Evolutionary conservation across 2,888 invertebrate genomes (phyloP).

Genomic region (Temnothorax unifasciatus): DNA sequence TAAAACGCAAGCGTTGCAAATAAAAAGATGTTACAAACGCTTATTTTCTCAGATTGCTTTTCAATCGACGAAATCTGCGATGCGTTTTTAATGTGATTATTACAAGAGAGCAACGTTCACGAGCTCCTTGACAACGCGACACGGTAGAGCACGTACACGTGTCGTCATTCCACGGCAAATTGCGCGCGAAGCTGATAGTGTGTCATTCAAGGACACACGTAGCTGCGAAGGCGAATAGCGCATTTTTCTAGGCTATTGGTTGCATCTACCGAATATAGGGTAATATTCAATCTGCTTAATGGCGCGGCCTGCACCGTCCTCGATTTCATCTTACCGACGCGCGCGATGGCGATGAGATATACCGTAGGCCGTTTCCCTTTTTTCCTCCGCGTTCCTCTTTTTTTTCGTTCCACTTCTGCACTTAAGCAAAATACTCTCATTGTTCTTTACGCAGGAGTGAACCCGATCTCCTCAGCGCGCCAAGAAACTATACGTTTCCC

Average conservation of each 20-base stretch:
- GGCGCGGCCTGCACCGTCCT: constrained; percentile 78
- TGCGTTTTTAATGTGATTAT: neutral
- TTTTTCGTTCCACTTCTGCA: constrained; percentile 72
- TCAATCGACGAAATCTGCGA: neutral
- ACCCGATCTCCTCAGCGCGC: neutral
- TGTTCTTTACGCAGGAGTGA: constrained; percentile 44
- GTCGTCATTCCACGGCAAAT: constrained; percentile 69
- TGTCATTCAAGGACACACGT: constrained; percentile 71
- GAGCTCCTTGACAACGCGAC: constrained; percentile 34
- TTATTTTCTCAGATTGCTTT: neutral
- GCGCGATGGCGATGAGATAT: constrained; percentile 54
- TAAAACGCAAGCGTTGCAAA: neutral
- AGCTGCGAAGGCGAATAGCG: constrained; percentile 69
- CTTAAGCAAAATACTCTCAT: constrained; percentile 68
- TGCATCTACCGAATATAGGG: constrained; percentile 81
- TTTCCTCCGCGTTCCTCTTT: constrained; percentile 5
- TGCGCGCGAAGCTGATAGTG: constrained; percentile 73
- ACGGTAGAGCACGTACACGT: constrained; percentile 37
- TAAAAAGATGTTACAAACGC: neutral
- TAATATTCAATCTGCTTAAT: constrained; percentile 84
- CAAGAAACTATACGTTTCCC: constrained; percentile 33
- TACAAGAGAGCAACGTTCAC: constrained; percentile 7
- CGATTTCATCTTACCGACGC: constrained; percentile 77
- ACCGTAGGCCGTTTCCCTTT: constrained; percentile 50
- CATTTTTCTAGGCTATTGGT: constrained; percentile 80